Base-by-base conservation (phyloP, 2,113 vertebrate species). In the Cephalopterus ornatus region DNA sequence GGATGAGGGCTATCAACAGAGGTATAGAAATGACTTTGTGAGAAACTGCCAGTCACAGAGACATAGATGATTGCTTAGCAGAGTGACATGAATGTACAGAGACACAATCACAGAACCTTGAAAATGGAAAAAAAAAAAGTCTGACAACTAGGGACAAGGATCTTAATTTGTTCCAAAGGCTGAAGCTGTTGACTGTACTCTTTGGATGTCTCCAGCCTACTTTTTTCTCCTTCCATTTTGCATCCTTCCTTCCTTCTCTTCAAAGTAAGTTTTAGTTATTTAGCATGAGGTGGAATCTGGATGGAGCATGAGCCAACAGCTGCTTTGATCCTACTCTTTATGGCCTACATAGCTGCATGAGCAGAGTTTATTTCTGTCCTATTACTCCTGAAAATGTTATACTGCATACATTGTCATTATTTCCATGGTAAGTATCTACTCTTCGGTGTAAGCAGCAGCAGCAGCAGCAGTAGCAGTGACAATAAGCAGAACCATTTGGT, bases 341-440 rank as follows among this genome's bases (percentile, higher is more conserved):
- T 39, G 42, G 30, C 12, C 33, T 42, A 11, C 15, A 19, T 2
- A 61, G 67, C 26, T 75, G 22, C 35, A 52, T 41, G 14, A 89
- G 5, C 5, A 50, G 49, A 70, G 6, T 56, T 86, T 32, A 14
- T 66, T 86, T 63, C 52, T 83, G 56, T 26, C 11, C 22, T 32
- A 0, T n/a, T 66, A 49, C 18, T 58, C 13, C 32, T 53, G 66
- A 27, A 2, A 11, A 11, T 22, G 71, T 78, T 44, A 49, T 56
- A 67, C 10, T 3, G 9, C 14, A 4, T 32, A 5, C 0, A 3
- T 18, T 59, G 21, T 10, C 1, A 2, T 68, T 53, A 24, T 3
- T 73, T 85, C 32, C 3, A 0, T 22, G 35, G 39, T 35, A 27
- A 27, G 30, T 49, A 49, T 15, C 33, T 35, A 9, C 26, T 61